Base-by-base conservation (phyloP, 2,888 invertebrate genomes). In the Meteorus cinctellus region DNA sequence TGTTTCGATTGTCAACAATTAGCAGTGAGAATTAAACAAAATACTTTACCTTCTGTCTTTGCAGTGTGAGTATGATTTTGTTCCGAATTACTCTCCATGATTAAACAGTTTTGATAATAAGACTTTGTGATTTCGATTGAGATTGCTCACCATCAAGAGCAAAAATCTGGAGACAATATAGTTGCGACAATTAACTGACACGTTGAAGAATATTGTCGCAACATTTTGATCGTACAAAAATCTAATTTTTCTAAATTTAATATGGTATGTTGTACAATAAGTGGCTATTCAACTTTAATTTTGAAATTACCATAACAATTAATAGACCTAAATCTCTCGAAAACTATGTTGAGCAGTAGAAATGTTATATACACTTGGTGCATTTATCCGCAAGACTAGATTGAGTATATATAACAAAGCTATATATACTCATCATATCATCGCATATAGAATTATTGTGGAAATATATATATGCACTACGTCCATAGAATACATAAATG, bases 81-180 rank as follows among this genome's bases (percentile, higher is more conserved):
- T 72, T 82, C 74, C n/a, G 80, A 76, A 48, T 82, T 81, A 75
- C 81, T 85, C 77, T 86, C 85, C 86, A 86, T 86, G 73, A 67
- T 81, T 81, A 29, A 74, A 60, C 65, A 66, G 80, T 69, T 72
- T 73, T 16, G 48, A 63, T 63, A 27, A n/a, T 60, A 2, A 41
- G 27, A 55, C 59, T 68, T 67, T 8, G 41, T 12, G 45, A 59
- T n/a, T 66, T 8, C n/a, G 60, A 31, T 62, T 51, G 55, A n/a
- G 67, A 55, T 36, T 45, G 14, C 16, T 19, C 71, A 72, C 67
- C 76, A 68, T 72, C 73, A 76, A 62, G 62, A 55, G n/a, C 29
- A 48, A 27, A 24, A 63, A 27, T 68, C 59, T 14, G 67, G n/a
- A 24, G 12, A 66, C 34, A 63, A 51, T 51, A 51, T 51, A 60